These are phyloP conservation scores for Tridacna gigas DNA, from an alignment of 2,888 invertebrate genomes.

Conservation along the genomic window DNA sequence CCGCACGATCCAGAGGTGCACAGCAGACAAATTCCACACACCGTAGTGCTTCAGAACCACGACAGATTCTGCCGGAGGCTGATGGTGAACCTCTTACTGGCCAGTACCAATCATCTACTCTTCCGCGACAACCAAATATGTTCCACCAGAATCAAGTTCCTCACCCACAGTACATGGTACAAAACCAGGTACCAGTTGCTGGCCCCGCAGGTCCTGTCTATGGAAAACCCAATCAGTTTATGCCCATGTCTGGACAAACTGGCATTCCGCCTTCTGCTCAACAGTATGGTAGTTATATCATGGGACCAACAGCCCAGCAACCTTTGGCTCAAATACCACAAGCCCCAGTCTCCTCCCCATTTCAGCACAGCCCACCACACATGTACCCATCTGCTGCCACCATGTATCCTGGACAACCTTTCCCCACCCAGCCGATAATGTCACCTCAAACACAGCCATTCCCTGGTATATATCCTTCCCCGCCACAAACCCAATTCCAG, in stretches of 20 bases:
- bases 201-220: conserved; percentile 64
- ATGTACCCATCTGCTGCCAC: conserved; percentile 55
- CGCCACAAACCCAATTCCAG: conserved; percentile 58
- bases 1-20: conserved; percentile 28
- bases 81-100: conserved; percentile 29
- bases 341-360: conserved; percentile 50
- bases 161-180: conserved; percentile 43
- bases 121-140: conserved; percentile 43
- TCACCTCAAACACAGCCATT: conserved; percentile 59
- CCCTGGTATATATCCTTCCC: conserved; percentile 50
- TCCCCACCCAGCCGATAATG: conserved; percentile 27
- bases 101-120: conserved; percentile 55
- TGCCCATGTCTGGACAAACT: conserved; percentile 48
- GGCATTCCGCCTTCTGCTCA: conserved; percentile 59
- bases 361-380: conserved; percentile 65
- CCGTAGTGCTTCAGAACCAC: conserved; percentile 63
- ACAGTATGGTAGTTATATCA: conserved; percentile 65
- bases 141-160: conserved; percentile 38
- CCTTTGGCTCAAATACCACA: conserved; percentile 43
- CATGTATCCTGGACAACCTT: conserved; percentile 57
- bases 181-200: conserved; percentile 50
- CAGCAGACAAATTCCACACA: conserved; percentile 58
- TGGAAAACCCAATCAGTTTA: conserved; percentile 63
- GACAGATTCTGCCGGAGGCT: conserved; percentile 49
- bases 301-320: conserved; percentile 52